phyloP scores from a whole-genome alignment of 2,113 vertebrate genomes.

The Thamnophis sirtalis region DNA sequence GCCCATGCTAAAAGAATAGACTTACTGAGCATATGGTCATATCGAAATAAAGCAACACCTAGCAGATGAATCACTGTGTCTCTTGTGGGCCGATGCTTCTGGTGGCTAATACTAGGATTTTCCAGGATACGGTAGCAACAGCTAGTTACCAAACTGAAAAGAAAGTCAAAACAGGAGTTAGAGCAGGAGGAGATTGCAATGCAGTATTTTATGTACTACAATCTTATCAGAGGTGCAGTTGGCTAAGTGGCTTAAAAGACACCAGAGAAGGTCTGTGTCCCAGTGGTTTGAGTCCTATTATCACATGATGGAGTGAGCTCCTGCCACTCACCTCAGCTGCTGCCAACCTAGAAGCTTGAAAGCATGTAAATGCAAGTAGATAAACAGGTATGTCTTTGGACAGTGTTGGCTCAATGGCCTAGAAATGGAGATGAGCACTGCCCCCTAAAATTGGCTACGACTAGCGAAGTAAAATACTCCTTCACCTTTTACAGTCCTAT shows the following conservation, averaged over 20 bases:
- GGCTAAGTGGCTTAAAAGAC: neutral
- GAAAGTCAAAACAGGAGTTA: neutral
- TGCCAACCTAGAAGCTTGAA: neutral
- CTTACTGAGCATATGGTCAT: slow-evolving; percentile 88
- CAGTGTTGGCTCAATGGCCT: neutral
- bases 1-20: neutral
- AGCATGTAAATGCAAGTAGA: neutral
- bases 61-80: slow-evolving; percentile 82
- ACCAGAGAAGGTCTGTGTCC: neutral
- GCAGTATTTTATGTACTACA: neutral
- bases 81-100: slow-evolving; percentile 81
- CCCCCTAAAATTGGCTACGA: neutral
- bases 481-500: neutral
- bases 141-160: slow-evolving; percentile 82
- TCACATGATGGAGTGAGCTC: neutral
- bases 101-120: slow-evolving; percentile 81
- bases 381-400: neutral
- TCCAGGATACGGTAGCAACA: slow-evolving; percentile 91
- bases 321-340: no score
- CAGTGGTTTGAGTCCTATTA: neutral
- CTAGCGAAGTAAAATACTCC: neutral
- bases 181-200: neutral
- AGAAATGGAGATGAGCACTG: neutral
- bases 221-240: neutral
- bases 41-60: slow-evolving; percentile 81